A percentile compares a stretch with the other conserved stretches of the same genome.
phyloP scores from a whole-genome alignment of 2,113 vertebrate species.

The Procapra przewalskii region DNA sequence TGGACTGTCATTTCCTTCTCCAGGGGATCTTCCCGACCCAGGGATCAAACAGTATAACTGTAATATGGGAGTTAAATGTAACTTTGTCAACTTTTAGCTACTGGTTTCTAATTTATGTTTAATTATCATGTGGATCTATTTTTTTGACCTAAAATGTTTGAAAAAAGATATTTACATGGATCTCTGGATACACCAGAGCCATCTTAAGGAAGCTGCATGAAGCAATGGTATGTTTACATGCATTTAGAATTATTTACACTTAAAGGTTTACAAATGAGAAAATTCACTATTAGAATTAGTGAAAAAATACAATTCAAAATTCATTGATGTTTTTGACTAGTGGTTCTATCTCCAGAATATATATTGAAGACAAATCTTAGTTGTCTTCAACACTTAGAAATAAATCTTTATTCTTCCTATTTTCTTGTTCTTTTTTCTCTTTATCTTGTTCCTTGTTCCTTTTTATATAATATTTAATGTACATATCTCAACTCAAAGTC shows the following conservation, averaged over 20 bases:
- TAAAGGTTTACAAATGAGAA: neutral
- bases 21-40: too few relatives aligned
- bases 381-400: neutral
- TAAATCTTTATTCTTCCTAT: neutral
- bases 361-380: neutral
- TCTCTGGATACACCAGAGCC: neutral
- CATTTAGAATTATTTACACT: neutral
- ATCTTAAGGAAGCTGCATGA: neutral
- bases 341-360: neutral
- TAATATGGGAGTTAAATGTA: neutral
- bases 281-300: neutral
- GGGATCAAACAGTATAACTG: neutral
- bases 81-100: neutral
- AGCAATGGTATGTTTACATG: neutral
- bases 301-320: neutral
- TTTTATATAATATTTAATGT: neutral
- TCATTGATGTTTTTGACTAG: neutral
- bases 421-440: neutral
- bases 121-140: neutral
- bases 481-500: neutral
- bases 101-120: neutral
- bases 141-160: neutral
- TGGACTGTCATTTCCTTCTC: too few relatives aligned
- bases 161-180: neutral
- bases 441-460: neutral